These are phyloP conservation scores for Virgularia gustaviana DNA, from an alignment of 92 coral and sea anemone genomes.

Conservation along the genomic window DNA sequence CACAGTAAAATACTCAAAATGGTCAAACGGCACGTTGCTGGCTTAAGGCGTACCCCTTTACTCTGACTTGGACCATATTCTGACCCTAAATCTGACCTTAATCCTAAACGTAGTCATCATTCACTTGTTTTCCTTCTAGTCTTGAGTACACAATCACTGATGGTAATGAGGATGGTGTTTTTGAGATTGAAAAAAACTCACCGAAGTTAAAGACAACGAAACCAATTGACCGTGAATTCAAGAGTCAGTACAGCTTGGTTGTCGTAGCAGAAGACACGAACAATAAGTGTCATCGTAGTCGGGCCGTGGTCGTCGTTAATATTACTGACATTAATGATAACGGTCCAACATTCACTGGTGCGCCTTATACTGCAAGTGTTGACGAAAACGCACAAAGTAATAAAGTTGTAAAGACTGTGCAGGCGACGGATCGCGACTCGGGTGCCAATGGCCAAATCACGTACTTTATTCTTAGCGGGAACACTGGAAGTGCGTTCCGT, in stretches of 20 bases:
- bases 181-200: conserved; percentile 42
- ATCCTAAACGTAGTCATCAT: no score
- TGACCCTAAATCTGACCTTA: no score
- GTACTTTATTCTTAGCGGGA: conserved; percentile 57
- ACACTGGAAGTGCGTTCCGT: conserved; percentile 54
- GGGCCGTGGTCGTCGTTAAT: conserved; percentile 62
- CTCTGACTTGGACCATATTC: no score
- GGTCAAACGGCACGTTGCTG: no score
- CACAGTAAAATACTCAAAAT: no score
- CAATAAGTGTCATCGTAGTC: conserved; percentile 69
- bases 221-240: conserved; percentile 58
- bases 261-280: conserved; percentile 62
- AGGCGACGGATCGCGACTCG: not conserved
- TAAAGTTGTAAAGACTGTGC: conserved; percentile 40
- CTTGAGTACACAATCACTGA: conserved; percentile 61
- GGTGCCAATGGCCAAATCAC: conserved; percentile 10
- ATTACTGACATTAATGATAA: conserved; percentile 70
- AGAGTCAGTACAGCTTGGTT: conserved; percentile 44
- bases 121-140: conserved; percentile 41
- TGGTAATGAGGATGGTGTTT: conserved; percentile 51
- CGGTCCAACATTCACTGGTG: conserved; percentile 53
- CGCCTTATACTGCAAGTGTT: conserved; percentile 52
- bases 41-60: no score
- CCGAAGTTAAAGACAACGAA: conserved; percentile 53
- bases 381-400: conserved; percentile 60